These are phyloP conservation scores for Psilopsiagon aymara DNA, from an alignment of 2,113 vertebrate genomes.

Conservation along the genomic window DNA sequence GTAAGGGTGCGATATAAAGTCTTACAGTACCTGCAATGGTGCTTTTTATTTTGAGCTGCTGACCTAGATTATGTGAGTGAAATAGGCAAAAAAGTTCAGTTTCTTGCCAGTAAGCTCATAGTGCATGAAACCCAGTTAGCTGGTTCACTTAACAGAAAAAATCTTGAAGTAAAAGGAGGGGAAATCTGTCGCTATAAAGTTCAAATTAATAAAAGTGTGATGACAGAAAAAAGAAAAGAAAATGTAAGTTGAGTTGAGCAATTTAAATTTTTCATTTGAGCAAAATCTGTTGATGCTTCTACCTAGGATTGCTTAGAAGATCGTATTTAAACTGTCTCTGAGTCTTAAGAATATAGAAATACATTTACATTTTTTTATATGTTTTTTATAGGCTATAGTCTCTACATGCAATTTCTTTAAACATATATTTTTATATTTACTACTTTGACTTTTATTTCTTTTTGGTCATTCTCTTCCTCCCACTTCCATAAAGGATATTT, in stretches of 20 bases:
- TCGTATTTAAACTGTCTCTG: not conserved
- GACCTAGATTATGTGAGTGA: not conserved
- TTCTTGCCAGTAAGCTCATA: not conserved
- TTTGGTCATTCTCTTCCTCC: not conserved
- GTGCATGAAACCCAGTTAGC: not conserved
- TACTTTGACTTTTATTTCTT: not conserved
- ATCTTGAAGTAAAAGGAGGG: not conserved
- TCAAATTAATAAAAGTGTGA: not conserved
- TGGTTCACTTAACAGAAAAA: not conserved
- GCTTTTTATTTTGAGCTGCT: not conserved
- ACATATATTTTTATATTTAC: not conserved
- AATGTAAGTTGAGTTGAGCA: fast-evolving
- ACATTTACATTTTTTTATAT: fast-evolving
- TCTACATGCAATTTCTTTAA: not conserved
- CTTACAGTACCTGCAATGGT: not conserved
- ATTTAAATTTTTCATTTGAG: not conserved
- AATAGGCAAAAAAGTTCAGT: not conserved
- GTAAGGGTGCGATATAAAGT: not conserved
- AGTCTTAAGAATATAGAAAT: not conserved
- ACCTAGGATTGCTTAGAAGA: not conserved
- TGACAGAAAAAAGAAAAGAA: not conserved
- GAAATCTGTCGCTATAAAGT: not conserved
- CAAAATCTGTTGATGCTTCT: not conserved
- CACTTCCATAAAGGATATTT: not conserved
- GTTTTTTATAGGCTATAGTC: not conserved